Percentiles rank a stretch among this genome's conserved stretches.
Evolutionary conservation across 2,113 vertebrate genomes (phyloP).

Genomic region (Mesocricetus auratus): DNA sequence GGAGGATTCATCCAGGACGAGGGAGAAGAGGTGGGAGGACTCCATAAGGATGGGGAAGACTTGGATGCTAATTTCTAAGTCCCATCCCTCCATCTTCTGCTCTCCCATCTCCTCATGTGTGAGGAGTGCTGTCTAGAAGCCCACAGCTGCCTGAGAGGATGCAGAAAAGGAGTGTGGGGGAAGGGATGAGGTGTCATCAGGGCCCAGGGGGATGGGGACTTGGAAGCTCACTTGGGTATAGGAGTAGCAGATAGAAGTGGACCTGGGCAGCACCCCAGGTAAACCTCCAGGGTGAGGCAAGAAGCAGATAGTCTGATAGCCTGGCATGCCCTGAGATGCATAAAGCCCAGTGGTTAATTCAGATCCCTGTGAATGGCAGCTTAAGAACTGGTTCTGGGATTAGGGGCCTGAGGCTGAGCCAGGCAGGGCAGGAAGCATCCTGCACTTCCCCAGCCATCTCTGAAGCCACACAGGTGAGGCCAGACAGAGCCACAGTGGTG

Average conservation of each 20-base stretch:
- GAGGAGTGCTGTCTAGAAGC: neutral
- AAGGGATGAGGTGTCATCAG: accelerated
- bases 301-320: too few relatives aligned
- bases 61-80: neutral
- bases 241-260: neutral
- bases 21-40: neutral
- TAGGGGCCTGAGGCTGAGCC: neutral
- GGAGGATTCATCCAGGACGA: neutral
- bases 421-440: neutral
- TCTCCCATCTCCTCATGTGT: neutral
- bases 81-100: neutral
- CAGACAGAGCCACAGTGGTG: accelerated
- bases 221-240: neutral
- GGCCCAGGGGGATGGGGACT: neutral
- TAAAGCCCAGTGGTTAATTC: neutral
- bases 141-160: neutral
- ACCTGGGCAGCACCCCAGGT: neutral
- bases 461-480: neutral
- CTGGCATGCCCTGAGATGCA: neutral
- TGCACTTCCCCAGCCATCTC: neutral
- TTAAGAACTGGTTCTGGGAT: neutral
- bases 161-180: neutral
- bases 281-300: neutral
- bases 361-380: neutral
- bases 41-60: neutral